These are phyloP conservation scores for Cichladusa arquata DNA, from an alignment of 2,113 vertebrate species.

Conservation along the genomic window DNA sequence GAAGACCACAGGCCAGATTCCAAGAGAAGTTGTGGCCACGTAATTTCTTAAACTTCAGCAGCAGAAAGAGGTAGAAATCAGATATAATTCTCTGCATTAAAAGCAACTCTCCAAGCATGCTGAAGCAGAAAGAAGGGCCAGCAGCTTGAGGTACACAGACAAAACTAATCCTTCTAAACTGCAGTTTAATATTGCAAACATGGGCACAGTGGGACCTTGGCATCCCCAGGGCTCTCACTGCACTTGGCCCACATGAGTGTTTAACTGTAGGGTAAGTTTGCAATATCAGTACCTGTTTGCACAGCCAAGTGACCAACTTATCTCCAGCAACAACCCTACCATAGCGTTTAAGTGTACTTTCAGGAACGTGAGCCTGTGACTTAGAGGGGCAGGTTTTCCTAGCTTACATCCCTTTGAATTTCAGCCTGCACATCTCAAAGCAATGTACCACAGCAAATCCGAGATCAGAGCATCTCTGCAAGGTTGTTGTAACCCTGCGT, in stretches of 20 bases:
- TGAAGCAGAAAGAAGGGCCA: neutral
- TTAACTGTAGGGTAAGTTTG: neutral
- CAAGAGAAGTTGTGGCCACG: neutral
- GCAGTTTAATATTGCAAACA: neutral
- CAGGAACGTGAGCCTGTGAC: neutral
- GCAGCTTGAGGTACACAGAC: neutral
- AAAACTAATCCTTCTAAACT: neutral
- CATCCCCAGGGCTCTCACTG: neutral
- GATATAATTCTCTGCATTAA: neutral
- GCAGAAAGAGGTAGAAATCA: neutral
- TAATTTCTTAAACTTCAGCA: neutral
- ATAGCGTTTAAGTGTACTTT: rapidly evolving
- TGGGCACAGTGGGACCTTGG: neutral
- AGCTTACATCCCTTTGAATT: neutral
- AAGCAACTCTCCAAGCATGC: neutral
- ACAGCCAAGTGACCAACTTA: neutral
- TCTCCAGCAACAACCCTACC: neutral
- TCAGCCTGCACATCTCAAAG: neutral
- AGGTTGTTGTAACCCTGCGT: neutral
- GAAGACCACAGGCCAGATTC: constrained; percentile 7
- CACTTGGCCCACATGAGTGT: rapidly evolving
- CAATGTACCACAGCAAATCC: rapidly evolving
- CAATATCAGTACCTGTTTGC: neutral
- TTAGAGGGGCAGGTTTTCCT: neutral
- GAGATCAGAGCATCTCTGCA: neutral